These are phyloP conservation scores for Micromys minutus DNA, from an alignment of 2,113 vertebrate genomes.

Conservation along the genomic window DNA sequence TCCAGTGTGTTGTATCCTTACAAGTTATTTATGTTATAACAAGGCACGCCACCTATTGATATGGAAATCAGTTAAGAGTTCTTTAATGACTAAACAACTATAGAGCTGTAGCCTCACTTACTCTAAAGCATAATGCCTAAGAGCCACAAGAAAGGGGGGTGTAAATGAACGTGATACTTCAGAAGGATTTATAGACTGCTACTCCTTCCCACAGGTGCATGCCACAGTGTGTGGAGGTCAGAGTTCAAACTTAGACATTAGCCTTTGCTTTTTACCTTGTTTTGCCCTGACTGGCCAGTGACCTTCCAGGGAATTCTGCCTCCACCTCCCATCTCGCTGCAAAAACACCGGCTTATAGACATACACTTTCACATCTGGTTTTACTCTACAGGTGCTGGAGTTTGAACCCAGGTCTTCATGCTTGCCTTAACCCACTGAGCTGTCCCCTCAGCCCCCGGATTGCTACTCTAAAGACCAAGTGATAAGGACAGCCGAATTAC, in stretches of 20 bases:
- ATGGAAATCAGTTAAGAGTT: constrained; percentile 67
- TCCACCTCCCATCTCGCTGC: neutral
- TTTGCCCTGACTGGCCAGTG: neutral
- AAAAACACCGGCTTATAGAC: neutral
- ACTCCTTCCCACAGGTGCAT: neutral
- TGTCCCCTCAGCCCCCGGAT: neutral
- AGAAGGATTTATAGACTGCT: neutral
- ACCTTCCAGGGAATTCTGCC: neutral
- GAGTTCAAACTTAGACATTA: neutral
- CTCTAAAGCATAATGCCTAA: constrained; percentile 61
- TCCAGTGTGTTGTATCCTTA: constrained; percentile 25
- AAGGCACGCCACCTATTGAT: constrained; percentile 59
- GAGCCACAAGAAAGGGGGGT: constrained; percentile 64
- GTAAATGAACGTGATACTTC: constrained; percentile 43
- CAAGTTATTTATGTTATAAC: constrained; percentile 56
- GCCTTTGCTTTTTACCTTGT: neutral
- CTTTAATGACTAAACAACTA: constrained; percentile 52
- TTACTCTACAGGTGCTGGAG: neutral
- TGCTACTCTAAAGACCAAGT: constrained; percentile 49
- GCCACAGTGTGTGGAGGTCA: neutral
- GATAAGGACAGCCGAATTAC: constrained; percentile 27
- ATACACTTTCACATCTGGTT: neutral
- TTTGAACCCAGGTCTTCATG: neutral
- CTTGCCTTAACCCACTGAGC: neutral
- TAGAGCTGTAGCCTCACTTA: constrained; percentile 50